A percentile compares a stretch with the other conserved stretches of the same genome.
Conservation (phyloP, 2,113 vertebrate species). For the Archocentrus centrarchus region DNA sequence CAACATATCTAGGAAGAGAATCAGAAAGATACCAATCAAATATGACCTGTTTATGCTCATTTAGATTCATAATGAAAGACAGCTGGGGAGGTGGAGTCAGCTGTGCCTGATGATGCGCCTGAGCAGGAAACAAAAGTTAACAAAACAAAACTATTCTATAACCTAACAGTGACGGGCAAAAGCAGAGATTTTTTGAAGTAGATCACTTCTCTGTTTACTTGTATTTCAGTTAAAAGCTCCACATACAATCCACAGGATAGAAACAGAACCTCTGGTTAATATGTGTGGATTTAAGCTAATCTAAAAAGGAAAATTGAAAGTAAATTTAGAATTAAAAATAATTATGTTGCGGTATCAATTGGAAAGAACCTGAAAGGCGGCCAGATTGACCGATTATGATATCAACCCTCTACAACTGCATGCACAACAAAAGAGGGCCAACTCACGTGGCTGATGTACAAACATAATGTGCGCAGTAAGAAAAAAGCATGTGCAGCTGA, state of each 20-base stretch:
- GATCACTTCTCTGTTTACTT: neutral
- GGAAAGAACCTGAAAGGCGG: neutral
- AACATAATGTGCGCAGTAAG: neutral
- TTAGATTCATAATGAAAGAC: slow-evolving; percentile 1
- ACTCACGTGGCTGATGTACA: neutral
- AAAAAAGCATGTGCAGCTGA: neutral
- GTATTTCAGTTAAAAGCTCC: neutral
- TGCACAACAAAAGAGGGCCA: neutral
- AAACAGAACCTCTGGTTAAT: neutral
- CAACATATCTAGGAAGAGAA: slow-evolving; percentile 47
- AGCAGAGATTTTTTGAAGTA: neutral
- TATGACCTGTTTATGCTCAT: neutral
- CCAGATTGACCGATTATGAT: neutral
- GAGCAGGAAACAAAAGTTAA: slow-evolving; percentile 25
- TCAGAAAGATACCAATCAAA: slow-evolving; percentile 12
- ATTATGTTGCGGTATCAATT: neutral
- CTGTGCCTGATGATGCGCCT: neutral
- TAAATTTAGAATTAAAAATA: neutral
- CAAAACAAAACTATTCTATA: slow-evolving; percentile 4
- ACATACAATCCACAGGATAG: neutral
- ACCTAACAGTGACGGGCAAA: neutral
- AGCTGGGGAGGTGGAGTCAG: neutral
- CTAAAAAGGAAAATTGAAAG: too few species aligned
- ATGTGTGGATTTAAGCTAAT: too few species aligned
- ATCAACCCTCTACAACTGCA: neutral